phyloP scores from a whole-genome alignment of 2,113 vertebrate genomes.

The Pluvianellus socialis region DNA sequence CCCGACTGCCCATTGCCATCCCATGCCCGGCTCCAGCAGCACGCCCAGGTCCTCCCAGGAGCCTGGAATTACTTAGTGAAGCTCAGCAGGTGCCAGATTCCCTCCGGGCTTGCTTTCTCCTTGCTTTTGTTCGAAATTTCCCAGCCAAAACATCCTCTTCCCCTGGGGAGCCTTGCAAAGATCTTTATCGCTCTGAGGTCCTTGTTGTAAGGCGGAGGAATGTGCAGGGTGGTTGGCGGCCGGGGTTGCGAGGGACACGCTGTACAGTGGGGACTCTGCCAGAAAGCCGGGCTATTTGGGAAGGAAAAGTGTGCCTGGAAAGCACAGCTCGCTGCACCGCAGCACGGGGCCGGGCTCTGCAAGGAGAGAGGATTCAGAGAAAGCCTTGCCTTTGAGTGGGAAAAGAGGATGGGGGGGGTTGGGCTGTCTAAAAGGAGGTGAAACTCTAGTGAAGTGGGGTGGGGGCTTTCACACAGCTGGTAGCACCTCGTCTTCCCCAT shows the following conservation, averaged over 20 bases:
- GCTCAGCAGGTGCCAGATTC: slow-evolving; percentile 39
- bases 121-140: not conserved
- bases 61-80: not conserved
- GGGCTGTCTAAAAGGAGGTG: not conserved
- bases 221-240: not conserved
- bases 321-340: not conserved
- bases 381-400: not conserved
- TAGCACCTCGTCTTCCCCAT: not conserved
- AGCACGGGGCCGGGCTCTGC: not conserved
- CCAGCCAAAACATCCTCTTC: not conserved
- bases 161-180: not conserved
- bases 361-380: not conserved
- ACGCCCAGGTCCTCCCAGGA: not conserved
- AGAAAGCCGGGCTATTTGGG: not conserved
- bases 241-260: slow-evolving; percentile 6
- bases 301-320: slow-evolving; percentile 25
- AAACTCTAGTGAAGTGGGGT: not conserved
- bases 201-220: not conserved
- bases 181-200: not conserved
- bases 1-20: not conserved
- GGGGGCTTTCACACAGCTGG: not conserved
- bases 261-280: slow-evolving; percentile 35
- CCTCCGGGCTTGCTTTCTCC: not conserved
- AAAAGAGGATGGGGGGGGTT: not conserved
- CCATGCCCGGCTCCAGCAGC: not conserved